These are phyloP conservation scores for Leucoptera coffeella DNA, from an alignment of 2,888 invertebrate genomes.

Conservation along the genomic window DNA sequence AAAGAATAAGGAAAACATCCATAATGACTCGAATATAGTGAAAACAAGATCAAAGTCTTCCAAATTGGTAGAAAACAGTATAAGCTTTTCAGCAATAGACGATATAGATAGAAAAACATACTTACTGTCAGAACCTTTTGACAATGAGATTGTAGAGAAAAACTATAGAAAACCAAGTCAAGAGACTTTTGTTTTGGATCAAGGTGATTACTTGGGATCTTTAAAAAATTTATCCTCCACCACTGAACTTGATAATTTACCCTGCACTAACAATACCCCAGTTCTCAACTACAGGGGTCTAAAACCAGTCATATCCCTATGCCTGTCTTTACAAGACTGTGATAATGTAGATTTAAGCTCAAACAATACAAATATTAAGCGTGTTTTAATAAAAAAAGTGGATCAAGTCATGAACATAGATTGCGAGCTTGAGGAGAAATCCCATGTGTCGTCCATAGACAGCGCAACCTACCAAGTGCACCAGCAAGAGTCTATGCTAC, in stretches of 20 bases:
- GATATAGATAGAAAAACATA: slow-evolving; percentile 11
- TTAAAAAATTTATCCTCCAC: slow-evolving; percentile 12
- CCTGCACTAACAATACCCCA: not conserved
- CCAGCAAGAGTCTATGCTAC: too few species aligned
- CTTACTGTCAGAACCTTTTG: slow-evolving; percentile 14
- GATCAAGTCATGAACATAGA: slow-evolving; percentile 16
- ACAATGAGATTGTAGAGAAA: slow-evolving; percentile 6
- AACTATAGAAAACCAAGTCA: not conserved
- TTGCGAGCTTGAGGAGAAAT: slow-evolving; percentile 20
- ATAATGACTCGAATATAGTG: slow-evolving; percentile 9
- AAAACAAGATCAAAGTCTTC: slow-evolving; percentile 1
- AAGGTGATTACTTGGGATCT: slow-evolving; percentile 6
- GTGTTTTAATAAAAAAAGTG: slow-evolving; percentile 13
- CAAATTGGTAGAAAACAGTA: slow-evolving; percentile 9
- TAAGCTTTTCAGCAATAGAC: slow-evolving; percentile 16
- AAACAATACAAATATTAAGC: slow-evolving; percentile 19
- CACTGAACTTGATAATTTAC: not conserved
- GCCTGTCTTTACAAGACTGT: slow-evolving; percentile 20
- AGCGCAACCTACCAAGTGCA: too few species aligned
- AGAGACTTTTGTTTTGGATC: not conserved
- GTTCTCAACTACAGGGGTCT: slow-evolving; percentile 7
- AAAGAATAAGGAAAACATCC: slow-evolving; percentile 7
- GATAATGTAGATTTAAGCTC: slow-evolving; percentile 18
- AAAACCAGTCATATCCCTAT: slow-evolving; percentile 15
- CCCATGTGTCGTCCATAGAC: slow-evolving; percentile 13